Base-by-base conservation (phyloP, 2,888 invertebrate species). In the Atherix ibis region DNA sequence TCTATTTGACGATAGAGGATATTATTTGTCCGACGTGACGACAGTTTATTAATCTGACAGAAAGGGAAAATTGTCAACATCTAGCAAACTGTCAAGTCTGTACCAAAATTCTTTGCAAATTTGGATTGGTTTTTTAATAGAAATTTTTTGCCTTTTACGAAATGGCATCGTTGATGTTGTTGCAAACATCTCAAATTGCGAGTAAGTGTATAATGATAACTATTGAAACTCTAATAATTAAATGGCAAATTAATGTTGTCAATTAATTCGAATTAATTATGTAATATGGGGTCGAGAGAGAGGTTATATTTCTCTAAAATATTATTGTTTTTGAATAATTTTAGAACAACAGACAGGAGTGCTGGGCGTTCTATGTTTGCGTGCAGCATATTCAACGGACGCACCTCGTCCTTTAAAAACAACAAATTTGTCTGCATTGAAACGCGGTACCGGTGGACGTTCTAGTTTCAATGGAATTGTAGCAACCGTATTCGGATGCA, bases 401-500 rank as follows among this genome's bases (percentile, higher is more conserved):
- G 45, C 42, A 3, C 54, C 57, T 14, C 55, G 59, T 18, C 56
- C 57, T 3, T 41, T 62, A 15, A 63, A 58, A 42, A 65, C 57
- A 32, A 67, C 67, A 40, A 77, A 76, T 58, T 52, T 76, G 35
- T 68, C 79, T 6, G 63, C 72, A 1, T 67, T 84, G 53, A 84
- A 79, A 56, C 67, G 80, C 43, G 89, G 88, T 18, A 83, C 87
- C 14, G 89, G 88, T 10, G 97, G 95, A 13, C 75, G 98, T 22
- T 82, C 84, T 46, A 95, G 94, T 52, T 98, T 97, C 59, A 97
- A 84, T 63, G 98, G 98, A 1, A 70, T 85, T 35, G 91, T 97
- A 3, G 91, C 88, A n/a, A 98, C 98, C n/a, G 83, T 98, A 2
- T 95, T 97, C 58, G 97, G 97, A 33, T 74, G 76, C 36, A 77